These are phyloP conservation scores for Colletes latitarsis DNA, from an alignment of 1,140 invertebrate genomes.

Conservation along the genomic window DNA sequence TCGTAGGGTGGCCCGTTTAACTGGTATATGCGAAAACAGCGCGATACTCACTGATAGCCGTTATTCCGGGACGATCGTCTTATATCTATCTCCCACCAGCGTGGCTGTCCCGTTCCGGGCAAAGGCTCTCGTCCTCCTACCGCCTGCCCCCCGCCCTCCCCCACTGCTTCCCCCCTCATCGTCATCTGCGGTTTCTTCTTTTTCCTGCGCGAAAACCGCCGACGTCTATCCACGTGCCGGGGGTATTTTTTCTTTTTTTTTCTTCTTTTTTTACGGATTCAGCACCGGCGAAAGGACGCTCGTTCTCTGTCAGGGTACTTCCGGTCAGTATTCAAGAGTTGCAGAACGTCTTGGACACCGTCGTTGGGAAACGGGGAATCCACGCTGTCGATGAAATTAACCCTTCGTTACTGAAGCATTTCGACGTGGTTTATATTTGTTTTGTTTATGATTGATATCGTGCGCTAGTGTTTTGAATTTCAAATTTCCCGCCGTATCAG, in stretches of 20 bases:
- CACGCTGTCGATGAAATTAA: no score
- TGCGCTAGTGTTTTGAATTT: no score
- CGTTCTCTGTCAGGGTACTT: conserved; percentile 22
- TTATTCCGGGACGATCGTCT: conserved; percentile 78
- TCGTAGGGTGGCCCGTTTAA: conserved; percentile 30
- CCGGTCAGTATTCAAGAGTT: conserved; percentile 7
- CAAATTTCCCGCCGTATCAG: no score
- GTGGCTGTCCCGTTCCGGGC: conserved; percentile 62
- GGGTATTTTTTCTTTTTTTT: no score
- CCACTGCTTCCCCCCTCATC: background rate
- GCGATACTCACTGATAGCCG: conserved; percentile 79
- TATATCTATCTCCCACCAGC: conserved; percentile 80
- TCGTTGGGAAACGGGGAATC: no score
- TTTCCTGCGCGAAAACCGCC: conserved; percentile 21
- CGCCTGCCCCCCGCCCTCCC: background rate
- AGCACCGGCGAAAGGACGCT: conserved; percentile 13
- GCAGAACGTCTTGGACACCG: no score
- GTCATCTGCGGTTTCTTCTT: conserved; percentile 1
- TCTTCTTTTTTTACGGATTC: background rate
- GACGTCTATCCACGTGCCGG: conserved; percentile 42
- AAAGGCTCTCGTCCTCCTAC: conserved; percentile 58
- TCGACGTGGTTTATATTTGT: no score
- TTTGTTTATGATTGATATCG: no score
- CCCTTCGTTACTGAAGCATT: no score
- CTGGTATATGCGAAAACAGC: conserved; percentile 55